phyloP scores from a whole-genome alignment of 2,797 vertebrate genomes.

The Helarctos malayanus region DNA sequence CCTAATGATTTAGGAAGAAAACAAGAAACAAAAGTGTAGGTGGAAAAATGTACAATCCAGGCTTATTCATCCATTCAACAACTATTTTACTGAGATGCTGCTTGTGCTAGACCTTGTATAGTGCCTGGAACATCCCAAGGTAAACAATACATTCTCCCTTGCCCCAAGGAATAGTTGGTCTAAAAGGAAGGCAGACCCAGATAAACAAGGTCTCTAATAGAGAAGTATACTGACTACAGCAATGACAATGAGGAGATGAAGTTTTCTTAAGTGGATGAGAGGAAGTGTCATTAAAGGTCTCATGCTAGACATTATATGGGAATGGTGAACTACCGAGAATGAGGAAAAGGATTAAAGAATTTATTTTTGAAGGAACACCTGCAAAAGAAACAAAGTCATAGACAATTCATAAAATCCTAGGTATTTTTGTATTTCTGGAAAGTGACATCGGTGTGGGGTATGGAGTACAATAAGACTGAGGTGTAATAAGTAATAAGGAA shows the following conservation, averaged over 20 bases:
- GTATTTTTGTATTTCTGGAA: not conserved
- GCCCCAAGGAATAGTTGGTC: not conserved
- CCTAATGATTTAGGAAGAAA: not conserved
- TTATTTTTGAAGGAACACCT: not conserved
- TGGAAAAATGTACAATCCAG: not conserved
- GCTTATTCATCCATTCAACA: not conserved
- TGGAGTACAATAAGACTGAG: not conserved
- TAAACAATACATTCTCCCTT: not conserved
- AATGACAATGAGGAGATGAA: not conserved
- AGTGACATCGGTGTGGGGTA: not conserved
- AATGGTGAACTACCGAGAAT: not conserved
- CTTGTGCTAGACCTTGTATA: not conserved
- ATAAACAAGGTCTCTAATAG: not conserved
- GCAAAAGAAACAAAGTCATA: not conserved
- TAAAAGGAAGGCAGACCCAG: not conserved
- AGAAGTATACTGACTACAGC: not conserved
- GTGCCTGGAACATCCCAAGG: not conserved
- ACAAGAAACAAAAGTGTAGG: not conserved
- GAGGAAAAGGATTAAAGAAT: not conserved
- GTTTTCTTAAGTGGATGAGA: not conserved
- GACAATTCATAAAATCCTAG: not conserved
- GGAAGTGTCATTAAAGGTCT: not conserved
- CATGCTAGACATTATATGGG: not conserved
- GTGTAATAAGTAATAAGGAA: not conserved
- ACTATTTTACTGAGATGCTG: not conserved